Conservation (phyloP, 2,113 vertebrate genomes). For the Psammodynastes pulverulentus region DNA sequence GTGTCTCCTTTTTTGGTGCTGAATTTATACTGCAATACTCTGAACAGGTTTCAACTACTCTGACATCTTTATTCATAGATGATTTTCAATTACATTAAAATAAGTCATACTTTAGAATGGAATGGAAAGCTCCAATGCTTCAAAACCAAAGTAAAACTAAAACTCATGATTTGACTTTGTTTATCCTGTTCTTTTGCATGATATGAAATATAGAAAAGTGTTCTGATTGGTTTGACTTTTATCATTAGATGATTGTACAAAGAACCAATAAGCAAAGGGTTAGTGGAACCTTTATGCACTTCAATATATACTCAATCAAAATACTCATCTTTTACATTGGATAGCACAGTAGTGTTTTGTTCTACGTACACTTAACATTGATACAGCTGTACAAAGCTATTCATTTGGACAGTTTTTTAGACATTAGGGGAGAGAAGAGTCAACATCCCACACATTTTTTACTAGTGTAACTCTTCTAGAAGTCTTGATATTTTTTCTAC, state of each 20-base stretch:
- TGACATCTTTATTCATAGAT: background rate
- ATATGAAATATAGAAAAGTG: background rate
- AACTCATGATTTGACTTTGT: background rate
- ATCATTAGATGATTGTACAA: slow-evolving; percentile 6
- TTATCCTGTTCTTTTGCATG: background rate
- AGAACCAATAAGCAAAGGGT: background rate
- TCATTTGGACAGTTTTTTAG: background rate
- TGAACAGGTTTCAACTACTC: slow-evolving; percentile 7
- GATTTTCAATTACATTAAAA: slow-evolving; percentile 17
- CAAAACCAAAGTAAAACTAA: background rate
- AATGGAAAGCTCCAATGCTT: background rate
- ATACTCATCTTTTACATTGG: background rate
- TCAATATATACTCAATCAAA: background rate
- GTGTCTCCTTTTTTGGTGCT: too few relatives aligned
- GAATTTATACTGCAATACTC: too few relatives aligned
- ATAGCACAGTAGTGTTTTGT: background rate
- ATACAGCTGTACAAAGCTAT: background rate
- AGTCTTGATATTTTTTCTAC: background rate
- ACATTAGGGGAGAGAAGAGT: background rate
- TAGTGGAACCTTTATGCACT: background rate
- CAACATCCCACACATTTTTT: background rate
- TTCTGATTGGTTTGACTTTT: slow-evolving; percentile 29
- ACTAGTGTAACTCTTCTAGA: background rate
- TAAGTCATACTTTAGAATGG: slow-evolving; percentile 27
- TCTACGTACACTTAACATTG: background rate